These are phyloP conservation scores for Rhopalosiphum maidis DNA, from an alignment of 1,140 invertebrate species.

Conservation along the genomic window DNA sequence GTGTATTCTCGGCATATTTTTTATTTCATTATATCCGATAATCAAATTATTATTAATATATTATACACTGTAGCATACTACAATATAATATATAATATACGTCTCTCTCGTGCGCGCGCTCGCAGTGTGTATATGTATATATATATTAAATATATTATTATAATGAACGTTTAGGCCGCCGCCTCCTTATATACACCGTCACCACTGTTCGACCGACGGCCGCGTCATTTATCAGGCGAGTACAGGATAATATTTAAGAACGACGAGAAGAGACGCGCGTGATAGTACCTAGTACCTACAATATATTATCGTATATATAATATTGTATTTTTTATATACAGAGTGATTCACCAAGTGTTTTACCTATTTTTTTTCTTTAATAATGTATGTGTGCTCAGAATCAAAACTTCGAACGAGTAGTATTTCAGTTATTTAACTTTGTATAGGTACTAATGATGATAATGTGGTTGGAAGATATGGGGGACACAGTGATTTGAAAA, in stretches of 20 bases:
- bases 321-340: no score
- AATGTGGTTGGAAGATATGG: no score
- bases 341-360: no score
- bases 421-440: no score
- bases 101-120: not conserved
- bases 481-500: no score
- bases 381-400: no score
- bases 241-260: not conserved
- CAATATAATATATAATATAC: no score
- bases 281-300: not conserved
- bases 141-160: constrained; percentile 7
- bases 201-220: no score
- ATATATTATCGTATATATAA: not conserved
- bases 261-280: not conserved
- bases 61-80: not conserved
- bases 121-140: not conserved
- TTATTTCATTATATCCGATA: constrained; percentile 53
- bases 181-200: not conserved
- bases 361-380: no score
- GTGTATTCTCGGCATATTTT: not conserved
- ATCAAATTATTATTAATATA: constrained; percentile 52
- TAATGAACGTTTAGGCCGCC: constrained; percentile 50
- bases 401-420: no score
- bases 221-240: constrained; percentile 37
- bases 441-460: no score